These are phyloP conservation scores for Cenopis cana DNA, from an alignment of 2,888 invertebrate genomes.

Conservation along the genomic window DNA sequence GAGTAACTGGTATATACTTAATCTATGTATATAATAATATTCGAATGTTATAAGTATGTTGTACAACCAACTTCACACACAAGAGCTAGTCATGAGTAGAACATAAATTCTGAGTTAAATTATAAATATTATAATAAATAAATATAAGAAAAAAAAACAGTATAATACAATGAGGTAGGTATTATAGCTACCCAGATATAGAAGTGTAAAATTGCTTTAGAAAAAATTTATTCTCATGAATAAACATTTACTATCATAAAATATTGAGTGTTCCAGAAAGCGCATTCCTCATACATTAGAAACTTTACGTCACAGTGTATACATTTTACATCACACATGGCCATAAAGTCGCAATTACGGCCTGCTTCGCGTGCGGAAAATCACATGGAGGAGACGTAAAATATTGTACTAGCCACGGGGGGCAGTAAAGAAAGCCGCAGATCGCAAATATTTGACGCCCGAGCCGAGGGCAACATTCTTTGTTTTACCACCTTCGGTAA, in stretches of 20 bases:
- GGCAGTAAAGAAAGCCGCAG: no score
- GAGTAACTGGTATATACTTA: slow-evolving; percentile 28
- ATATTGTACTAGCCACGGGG: no score
- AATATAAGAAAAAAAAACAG: neutral
- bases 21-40: slow-evolving; percentile 8
- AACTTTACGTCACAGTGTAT: no score
- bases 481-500: no score
- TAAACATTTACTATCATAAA: neutral
- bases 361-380: no score
- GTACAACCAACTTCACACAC: neutral
- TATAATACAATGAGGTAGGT: neutral
- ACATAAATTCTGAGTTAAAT: neutral
- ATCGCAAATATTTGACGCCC: no score
- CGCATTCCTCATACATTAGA: neutral
- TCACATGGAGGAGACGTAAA: no score
- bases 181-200: neutral
- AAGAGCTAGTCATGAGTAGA: neutral
- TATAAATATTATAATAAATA: neutral
- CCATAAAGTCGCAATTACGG: no score
- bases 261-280: neutral
- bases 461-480: no score
- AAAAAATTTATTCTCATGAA: no score
- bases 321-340: no score
- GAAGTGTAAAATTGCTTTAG: no score
- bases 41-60: slow-evolving; percentile 37